Percentiles rank a stretch among this genome's conserved stretches.
These are phyloP conservation scores for Drosophila nr. perissopoda DNA, from an alignment of 2,888 invertebrate genomes.

Conservation along the genomic window DNA sequence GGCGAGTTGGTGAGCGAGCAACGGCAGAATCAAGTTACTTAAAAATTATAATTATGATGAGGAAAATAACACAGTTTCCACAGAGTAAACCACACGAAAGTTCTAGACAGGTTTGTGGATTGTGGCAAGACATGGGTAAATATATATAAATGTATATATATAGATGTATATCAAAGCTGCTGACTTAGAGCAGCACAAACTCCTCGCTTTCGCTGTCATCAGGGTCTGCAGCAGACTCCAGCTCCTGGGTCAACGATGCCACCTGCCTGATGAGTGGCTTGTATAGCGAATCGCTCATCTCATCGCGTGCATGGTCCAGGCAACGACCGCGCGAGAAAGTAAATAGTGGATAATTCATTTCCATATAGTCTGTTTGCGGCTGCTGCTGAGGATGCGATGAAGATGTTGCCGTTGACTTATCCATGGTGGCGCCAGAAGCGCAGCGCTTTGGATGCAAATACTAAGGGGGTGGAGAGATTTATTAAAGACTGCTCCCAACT, in stretches of 20 bases:
- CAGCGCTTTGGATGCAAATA: slow-evolving; percentile 86
- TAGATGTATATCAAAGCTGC: slow-evolving; percentile 5
- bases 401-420: slow-evolving; percentile 51
- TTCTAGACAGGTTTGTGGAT: neutral
- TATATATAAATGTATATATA: neutral
- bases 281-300: slow-evolving; percentile 85
- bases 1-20: slow-evolving; percentile 62
- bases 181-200: slow-evolving; percentile 88
- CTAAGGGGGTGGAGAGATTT: slow-evolving; percentile 71
- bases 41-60: slow-evolving; percentile 17
- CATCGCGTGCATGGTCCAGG: slow-evolving; percentile 85
- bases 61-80: slow-evolving; percentile 61
- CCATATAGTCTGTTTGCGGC: slow-evolving; percentile 77
- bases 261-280: slow-evolving; percentile 87
- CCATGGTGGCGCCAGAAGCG: slow-evolving; percentile 75
- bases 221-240: slow-evolving; percentile 85
- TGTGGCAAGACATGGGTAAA: slow-evolving; percentile 18
- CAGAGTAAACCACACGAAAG: slow-evolving; percentile 15
- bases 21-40: slow-evolving; percentile 43
- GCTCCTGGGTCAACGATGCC: slow-evolving; percentile 86
- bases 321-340: slow-evolving; percentile 91
- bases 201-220: slow-evolving; percentile 89
- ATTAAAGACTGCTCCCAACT: neutral
- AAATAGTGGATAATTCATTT: slow-evolving; percentile 92
- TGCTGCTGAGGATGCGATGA: slow-evolving; percentile 48